These are phyloP conservation scores for Myripristis murdjan DNA, from an alignment of 2,797 vertebrate species.

Conservation along the genomic window DNA sequence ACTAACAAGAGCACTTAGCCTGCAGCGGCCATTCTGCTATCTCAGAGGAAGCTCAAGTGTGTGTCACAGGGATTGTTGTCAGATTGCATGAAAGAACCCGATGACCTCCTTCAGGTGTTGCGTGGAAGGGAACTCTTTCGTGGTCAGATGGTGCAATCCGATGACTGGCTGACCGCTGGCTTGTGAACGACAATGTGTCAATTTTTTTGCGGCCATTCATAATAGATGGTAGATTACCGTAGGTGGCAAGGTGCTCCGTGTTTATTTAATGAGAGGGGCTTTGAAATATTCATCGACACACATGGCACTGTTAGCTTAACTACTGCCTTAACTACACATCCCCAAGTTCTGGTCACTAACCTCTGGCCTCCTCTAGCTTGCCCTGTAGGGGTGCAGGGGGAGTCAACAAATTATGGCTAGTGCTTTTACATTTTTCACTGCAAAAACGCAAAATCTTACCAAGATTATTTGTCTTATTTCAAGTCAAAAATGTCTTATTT, in stretches of 20 bases:
- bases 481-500: too few species aligned
- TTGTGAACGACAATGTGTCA: constrained; percentile 36
- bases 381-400: too few species aligned
- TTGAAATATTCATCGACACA: constrained; percentile 83
- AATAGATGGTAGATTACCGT: constrained; percentile 74
- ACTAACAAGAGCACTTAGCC: constrained; percentile 38
- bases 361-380: constrained; percentile 30
- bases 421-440: too few species aligned
- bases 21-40: constrained; percentile 30
- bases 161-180: constrained; percentile 26
- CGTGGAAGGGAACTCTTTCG: constrained; percentile 19
- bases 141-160: constrained; percentile 29
- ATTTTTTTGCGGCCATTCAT: constrained; percentile 62
- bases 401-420: too few species aligned
- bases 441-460: too few species aligned
- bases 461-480: too few species aligned
- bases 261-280: constrained; percentile 81
- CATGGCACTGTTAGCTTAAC: constrained; percentile 54
- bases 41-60: constrained; percentile 31
- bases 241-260: constrained; percentile 59
- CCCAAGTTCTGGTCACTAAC: constrained; percentile 19
- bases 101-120: constrained; percentile 57
- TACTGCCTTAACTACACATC: constrained; percentile 52
- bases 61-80: constrained; percentile 39
- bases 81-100: constrained; percentile 48